Percentiles rank a stretch among this genome's conserved stretches.
Evolutionary conservation across 2,888 invertebrate genomes (phyloP).

Genomic region (Mythimna vitellina): DNA sequence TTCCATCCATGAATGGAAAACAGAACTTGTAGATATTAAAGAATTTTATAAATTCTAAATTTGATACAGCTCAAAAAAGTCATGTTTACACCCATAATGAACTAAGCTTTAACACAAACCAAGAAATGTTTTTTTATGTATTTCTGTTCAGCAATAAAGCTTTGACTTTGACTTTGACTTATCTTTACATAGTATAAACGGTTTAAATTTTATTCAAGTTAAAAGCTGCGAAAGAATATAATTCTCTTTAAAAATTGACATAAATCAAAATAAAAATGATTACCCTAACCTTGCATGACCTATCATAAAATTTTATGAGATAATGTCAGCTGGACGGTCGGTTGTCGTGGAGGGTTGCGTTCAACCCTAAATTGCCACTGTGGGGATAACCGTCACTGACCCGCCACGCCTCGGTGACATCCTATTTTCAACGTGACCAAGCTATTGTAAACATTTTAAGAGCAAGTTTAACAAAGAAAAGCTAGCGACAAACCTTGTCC

Average conservation of each 20-base stretch:
- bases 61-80: no score
- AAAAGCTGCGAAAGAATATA: background rate
- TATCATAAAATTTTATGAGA: constrained; percentile 47
- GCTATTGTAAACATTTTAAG: constrained; percentile 42
- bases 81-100: no score
- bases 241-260: constrained; percentile 30
- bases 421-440: constrained; percentile 42
- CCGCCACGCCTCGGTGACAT: constrained; percentile 38
- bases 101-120: no score
- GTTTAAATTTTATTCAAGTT: constrained; percentile 15
- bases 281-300: constrained; percentile 15
- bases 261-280: constrained; percentile 44
- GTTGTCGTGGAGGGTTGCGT: constrained; percentile 17
- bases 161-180: no score
- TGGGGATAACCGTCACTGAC: constrained; percentile 20
- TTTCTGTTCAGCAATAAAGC: no score
- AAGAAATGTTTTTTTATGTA: no score
- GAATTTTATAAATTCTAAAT: no score
- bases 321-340: constrained; percentile 29
- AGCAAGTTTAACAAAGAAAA: constrained; percentile 33
- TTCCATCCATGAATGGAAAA: no score
- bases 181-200: background rate
- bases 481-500: background rate
- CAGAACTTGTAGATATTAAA: no score
- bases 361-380: constrained; percentile 43